Evolutionary conservation across 2,888 invertebrate species (phyloP), one percentile per base, ranked within the genome.

Genomic region (Baronia brevicornis): DNA sequence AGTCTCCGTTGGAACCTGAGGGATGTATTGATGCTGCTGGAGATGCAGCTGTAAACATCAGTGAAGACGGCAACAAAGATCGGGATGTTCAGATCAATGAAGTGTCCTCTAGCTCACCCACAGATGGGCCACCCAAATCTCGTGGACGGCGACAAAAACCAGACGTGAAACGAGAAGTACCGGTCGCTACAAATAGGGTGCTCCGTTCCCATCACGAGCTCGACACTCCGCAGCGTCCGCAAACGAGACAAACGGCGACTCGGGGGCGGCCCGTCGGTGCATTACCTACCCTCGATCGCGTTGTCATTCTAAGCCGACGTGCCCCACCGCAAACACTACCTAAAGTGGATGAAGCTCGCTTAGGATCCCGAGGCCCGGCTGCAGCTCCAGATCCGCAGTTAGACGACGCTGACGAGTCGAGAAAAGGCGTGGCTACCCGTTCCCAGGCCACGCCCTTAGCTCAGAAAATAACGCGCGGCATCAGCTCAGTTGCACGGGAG

Each of bases 21-120:
- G 31, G 13, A 8, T 35, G 11, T 18, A 36, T 4, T 5, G 28
- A 17, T 5, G 28, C 28, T 5, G 13, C 3, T 5, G 20, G 13
- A 7, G 28, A 19, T 46, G 7, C 48, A 42, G 12, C 43, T n/a
- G n/a, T n/a, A n/a, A n/a, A n/a, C n/a, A n/a, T n/a, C n/a, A n/a
- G n/a, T n/a, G n/a, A n/a, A n/a, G n/a, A n/a, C n/a, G n/a, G n/a
- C n/a, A n/a, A n/a, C n/a, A n/a, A n/a, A n/a, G n/a, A n/a, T n/a
- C n/a, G n/a, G 42, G 69, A 80, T 17, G 89, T 90, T 22, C 90
- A 90, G 66, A 90, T 90, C 43, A 87, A 90, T 60, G 90, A 90
- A 61, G 87, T 90, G 8, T 89, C 89, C 1, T 89, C 90, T 1
- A 88, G 88, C 48, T 87, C 87, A 22, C 82, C 85, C 4, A 79